Evolutionary conservation across 2,797 vertebrate species (phyloP).

Genomic region (Tenualosa thibaudeaui): DNA sequence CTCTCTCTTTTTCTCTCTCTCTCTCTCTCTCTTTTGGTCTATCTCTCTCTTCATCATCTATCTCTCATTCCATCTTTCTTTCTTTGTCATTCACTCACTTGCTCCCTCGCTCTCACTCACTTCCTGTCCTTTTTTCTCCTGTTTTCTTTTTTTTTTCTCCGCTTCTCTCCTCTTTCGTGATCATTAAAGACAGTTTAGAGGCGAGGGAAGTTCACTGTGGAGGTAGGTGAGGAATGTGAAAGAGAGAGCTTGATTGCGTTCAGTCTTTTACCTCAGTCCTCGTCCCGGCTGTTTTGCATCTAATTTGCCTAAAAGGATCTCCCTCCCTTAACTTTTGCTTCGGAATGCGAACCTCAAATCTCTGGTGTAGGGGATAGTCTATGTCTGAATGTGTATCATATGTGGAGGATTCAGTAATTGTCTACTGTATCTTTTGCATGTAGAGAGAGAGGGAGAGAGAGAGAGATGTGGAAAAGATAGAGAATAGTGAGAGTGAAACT

Average conservation of each 20-base stretch:
- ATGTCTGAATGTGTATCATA: neutral
- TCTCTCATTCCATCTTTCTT: neutral
- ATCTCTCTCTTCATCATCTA: neutral
- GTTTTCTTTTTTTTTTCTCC: neutral
- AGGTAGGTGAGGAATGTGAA: neutral
- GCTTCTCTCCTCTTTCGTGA: neutral
- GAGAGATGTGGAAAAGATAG: neutral
- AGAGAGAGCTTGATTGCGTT: neutral
- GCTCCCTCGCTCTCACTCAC: neutral
- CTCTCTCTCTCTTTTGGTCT: constrained; percentile 30
- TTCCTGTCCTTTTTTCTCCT: neutral
- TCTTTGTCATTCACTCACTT: neutral
- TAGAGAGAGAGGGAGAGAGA: too few relatives aligned
- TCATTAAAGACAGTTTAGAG: constrained; percentile 4
- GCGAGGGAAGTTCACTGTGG: constrained; percentile 42
- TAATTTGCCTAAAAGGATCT: constrained; percentile 18
- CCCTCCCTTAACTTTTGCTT: neutral
- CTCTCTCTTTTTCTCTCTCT: neutral
- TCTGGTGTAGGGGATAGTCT: neutral
- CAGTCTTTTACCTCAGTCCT: neutral
- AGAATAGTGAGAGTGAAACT: neutral
- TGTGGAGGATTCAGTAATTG: neutral
- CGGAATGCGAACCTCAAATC: neutral
- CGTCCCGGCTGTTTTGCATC: neutral
- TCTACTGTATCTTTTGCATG: neutral